phyloP scores from a whole-genome alignment of 2,113 vertebrate species.

The Tragelaphus imberbis region DNA sequence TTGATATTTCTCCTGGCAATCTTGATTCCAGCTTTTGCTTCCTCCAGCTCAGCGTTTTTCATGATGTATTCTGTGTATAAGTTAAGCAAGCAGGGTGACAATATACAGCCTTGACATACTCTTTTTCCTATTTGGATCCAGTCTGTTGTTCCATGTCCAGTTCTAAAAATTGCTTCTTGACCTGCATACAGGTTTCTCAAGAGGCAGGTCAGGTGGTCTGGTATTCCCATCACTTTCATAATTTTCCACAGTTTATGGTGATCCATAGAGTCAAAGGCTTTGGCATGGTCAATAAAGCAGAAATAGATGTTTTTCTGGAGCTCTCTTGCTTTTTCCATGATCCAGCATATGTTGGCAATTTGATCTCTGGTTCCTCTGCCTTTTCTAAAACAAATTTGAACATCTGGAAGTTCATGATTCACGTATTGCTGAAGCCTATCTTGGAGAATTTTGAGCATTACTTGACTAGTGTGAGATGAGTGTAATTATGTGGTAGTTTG shows the following conservation, averaged over 20 bases:
- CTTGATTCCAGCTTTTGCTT: no score
- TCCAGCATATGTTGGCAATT: background rate
- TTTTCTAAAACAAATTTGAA: background rate
- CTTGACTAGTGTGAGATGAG: background rate
- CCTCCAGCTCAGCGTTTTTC: no score
- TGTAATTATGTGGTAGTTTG: background rate
- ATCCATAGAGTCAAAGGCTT: background rate
- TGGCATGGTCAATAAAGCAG: background rate
- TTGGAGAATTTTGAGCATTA: background rate
- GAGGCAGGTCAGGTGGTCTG: no score
- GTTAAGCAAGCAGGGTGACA: no score
- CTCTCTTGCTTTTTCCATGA: background rate
- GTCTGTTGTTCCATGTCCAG: no score
- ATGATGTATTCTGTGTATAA: no score
- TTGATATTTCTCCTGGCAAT: no score
- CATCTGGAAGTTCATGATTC: background rate
- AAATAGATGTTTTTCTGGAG: background rate
- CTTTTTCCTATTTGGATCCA: no score
- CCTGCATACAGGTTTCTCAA: no score
- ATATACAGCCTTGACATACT: no score
- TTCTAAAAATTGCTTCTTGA: no score
- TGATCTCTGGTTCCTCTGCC: background rate
- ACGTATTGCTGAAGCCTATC: background rate
- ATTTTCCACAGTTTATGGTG: background rate
- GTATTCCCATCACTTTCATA: background rate